phyloP scores from a whole-genome alignment of 2,113 vertebrate species.

The Pycnonotus jocosus region DNA sequence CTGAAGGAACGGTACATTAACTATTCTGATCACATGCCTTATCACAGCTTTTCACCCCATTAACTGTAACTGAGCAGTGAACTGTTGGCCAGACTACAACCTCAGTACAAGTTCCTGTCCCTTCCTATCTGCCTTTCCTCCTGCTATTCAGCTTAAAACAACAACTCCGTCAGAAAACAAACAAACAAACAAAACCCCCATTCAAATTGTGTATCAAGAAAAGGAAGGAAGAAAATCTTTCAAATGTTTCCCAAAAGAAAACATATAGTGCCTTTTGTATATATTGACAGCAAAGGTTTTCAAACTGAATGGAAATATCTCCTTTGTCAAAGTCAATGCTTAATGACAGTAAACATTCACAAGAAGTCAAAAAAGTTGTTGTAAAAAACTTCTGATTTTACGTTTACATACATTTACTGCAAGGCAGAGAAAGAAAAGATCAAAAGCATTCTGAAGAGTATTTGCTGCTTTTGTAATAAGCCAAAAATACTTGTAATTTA shows the following conservation, averaged over 20 bases:
- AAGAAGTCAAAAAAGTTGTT: constrained; percentile 5
- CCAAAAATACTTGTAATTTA: constrained; percentile 19
- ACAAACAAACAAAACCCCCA: background rate
- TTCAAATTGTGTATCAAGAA: constrained; percentile 23
- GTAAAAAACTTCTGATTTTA: constrained; percentile 32
- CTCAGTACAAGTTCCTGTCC: background rate
- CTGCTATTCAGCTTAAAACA: background rate
- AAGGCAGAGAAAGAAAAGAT: background rate
- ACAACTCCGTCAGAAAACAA: background rate
- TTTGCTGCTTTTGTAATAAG: constrained; percentile 34
- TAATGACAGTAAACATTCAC: background rate
- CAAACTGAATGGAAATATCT: constrained; percentile 12
- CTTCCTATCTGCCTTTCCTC: background rate
- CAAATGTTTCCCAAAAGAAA: constrained; percentile 32
- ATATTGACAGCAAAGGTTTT: background rate
- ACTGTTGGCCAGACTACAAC: constrained; percentile 2
- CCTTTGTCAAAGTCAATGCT: constrained; percentile 41
- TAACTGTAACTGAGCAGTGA: constrained; percentile 39
- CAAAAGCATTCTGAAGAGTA: constrained; percentile 51
- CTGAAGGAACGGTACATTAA: constrained; percentile 19
- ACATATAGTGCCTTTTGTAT: constrained; percentile 28
- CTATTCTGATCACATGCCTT: constrained; percentile 40
- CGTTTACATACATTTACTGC: background rate
- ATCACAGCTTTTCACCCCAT: constrained; percentile 54
- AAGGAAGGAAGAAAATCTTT: background rate